Evolutionary conservation across 2,113 vertebrate genomes (phyloP), one percentile per base, ranked within the genome.

Genomic region (Pterocles burchelli): DNA sequence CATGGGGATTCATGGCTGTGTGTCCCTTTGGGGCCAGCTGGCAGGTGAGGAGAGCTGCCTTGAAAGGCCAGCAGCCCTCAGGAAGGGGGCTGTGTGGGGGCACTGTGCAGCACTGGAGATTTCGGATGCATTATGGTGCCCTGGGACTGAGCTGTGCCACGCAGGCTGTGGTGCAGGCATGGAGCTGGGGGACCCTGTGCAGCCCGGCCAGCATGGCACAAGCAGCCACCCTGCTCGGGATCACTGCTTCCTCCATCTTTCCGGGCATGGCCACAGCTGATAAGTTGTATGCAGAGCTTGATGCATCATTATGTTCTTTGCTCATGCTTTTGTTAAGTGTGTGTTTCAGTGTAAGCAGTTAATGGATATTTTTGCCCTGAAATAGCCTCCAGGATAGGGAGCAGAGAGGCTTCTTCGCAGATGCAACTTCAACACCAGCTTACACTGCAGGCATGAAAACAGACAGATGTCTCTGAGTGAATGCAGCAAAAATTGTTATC

Each of bases 391-490:
- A 49, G 67, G 84, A 94, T 65, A 81, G 80, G 88, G 83, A 94
- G 66, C 67, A 67, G 79, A 93, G 85, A 74, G 34, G 45, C 67
- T 96, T 13, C 94, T 80, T 57, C 80, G 85, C 96, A 96, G 92
- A 95, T 96, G 95, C 82, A 93, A 77, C 91, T 96, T 90, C 83
- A 92, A 88, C 88, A 95, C 81, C 75, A 95, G 88, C 87, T 92
- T 96, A 72, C 61, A 59, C 46, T 79, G 71, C 79, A 80, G 75
- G 95, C 91, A 73, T 91, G 86, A 94, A 95, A 97, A 91, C 89
- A 88, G 80, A 88, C 92, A 96, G 96, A 95, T 97, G 94, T 97
- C 92, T 96, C 93, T 5, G 5, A 93, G 58, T 94, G 92, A 97
- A 96, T 94, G 87, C 89, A 94, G 75, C 88, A 89, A 89, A 96